These are phyloP conservation scores for Megaptera novaeangliae DNA, from an alignment of 2,113 vertebrate genomes.

Conservation along the genomic window DNA sequence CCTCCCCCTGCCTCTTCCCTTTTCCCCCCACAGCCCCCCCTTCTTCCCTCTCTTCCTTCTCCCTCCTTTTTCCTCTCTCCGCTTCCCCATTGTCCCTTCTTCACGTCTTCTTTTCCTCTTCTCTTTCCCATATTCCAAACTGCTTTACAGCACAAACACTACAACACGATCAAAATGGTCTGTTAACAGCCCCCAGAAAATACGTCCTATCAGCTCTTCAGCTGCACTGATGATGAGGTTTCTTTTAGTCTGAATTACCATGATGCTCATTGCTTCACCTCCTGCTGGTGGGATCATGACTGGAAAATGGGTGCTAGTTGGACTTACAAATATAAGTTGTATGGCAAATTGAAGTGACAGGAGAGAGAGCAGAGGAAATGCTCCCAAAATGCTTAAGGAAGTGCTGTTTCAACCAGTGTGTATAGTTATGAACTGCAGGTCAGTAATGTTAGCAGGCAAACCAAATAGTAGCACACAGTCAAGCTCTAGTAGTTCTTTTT, in stretches of 20 bases:
- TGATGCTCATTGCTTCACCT: not conserved
- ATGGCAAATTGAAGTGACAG: not conserved
- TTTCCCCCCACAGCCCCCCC: too few species aligned
- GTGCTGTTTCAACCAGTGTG: not conserved
- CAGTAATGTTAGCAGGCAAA: not conserved
- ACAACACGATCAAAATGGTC: not conserved
- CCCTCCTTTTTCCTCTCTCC: not conserved
- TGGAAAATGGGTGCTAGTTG: not conserved
- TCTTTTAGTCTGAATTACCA: not conserved
- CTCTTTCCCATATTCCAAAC: not conserved
- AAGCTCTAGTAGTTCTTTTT: not conserved
- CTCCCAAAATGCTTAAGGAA: not conserved
- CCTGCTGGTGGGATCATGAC: not conserved
- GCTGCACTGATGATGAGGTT: not conserved
- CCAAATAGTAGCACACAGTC: not conserved
- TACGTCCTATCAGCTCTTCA: not conserved
- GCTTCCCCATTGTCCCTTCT: not conserved
- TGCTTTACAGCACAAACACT: not conserved
- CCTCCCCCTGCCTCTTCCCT: not conserved
- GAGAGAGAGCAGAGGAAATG: not conserved
- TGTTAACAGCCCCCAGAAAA: not conserved
- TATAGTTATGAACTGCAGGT: not conserved
- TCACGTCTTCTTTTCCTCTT: not conserved
- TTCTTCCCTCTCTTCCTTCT: not conserved
- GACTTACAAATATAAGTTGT: not conserved